Conservation (phyloP, 2,797 vertebrate genomes). For the Poecilia gillii region DNA sequence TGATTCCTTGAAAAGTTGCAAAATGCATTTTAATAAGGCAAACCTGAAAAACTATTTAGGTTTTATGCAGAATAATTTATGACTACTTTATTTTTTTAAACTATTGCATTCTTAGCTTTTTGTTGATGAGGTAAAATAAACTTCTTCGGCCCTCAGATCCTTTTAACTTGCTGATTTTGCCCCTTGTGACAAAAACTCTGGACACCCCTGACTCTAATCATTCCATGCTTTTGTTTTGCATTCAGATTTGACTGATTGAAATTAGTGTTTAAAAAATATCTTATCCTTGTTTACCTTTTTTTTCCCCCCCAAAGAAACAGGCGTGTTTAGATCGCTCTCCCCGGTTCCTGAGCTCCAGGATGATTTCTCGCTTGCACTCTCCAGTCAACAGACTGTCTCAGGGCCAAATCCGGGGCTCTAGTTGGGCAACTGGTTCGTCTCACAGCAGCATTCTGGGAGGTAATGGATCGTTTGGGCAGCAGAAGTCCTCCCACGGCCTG, state of each 20-base stretch:
- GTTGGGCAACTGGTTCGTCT: slow-evolving; percentile 51
- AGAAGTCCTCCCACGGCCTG: slow-evolving; percentile 46
- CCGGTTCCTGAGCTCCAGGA: slow-evolving; percentile 69
- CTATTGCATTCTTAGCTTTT: too few relatives aligned
- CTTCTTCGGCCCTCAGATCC: too few relatives aligned
- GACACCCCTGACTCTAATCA: neutral
- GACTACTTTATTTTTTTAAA: too few relatives aligned
- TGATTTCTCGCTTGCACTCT: slow-evolving; percentile 72
- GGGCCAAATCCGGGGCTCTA: slow-evolving; percentile 62
- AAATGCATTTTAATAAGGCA: too few relatives aligned
- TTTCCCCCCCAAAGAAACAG: slow-evolving; percentile 64
- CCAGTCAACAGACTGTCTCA: slow-evolving; percentile 70
- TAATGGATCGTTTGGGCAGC: slow-evolving; percentile 41
- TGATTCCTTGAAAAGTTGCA: too few relatives aligned
- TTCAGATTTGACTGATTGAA: neutral
- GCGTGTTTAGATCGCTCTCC: slow-evolving; percentile 73
- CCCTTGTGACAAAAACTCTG: too few relatives aligned
- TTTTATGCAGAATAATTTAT: too few relatives aligned
- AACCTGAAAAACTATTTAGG: too few relatives aligned
- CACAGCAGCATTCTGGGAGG: slow-evolving; percentile 35
- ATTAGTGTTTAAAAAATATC: neutral
- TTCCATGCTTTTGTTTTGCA: neutral
- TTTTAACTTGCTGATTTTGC: too few relatives aligned
- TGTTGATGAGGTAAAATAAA: too few relatives aligned
- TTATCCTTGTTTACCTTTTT: slow-evolving; percentile 5